A percentile compares a stretch with the other conserved stretches of the same genome.
Conservation (phyloP, 2,113 vertebrate species). For the Micronycteris hirsuta region DNA sequence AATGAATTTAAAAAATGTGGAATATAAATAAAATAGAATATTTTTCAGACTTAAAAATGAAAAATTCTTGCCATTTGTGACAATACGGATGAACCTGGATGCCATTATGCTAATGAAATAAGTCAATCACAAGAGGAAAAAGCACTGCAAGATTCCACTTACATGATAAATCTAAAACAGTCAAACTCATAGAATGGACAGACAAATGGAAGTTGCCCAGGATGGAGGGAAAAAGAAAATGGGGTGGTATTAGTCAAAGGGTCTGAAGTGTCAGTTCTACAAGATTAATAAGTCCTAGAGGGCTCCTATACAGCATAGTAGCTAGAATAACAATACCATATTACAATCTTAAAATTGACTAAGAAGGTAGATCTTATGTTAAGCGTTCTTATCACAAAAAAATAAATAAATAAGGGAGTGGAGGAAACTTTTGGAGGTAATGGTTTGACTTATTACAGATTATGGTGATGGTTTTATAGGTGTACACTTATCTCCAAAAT, state of each 20-base stretch:
- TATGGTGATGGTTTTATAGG: neutral
- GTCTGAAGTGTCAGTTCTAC: neutral
- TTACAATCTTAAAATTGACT: neutral
- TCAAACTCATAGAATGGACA: neutral
- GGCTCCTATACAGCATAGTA: neutral
- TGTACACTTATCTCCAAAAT: neutral
- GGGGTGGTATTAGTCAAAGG: neutral
- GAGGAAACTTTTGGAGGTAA: neutral
- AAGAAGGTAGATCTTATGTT: neutral
- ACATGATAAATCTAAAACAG: neutral
- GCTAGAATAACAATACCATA: neutral
- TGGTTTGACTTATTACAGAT: neutral
- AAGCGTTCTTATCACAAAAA: neutral
- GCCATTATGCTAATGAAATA: neutral
- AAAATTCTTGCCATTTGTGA: neutral
- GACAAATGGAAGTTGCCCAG: neutral
- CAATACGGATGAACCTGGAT: neutral
- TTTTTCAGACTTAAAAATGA: neutral
- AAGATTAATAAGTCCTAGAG: neutral
- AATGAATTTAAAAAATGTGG: neutral
- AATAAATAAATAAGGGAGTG: neutral
- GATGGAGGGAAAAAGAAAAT: neutral
- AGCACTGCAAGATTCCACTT: neutral
- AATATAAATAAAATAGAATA: neutral
- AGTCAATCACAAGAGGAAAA: neutral